Evolutionary conservation across 2,113 vertebrate genomes (phyloP), one percentile per base, ranked within the genome.

Genomic region (Rhinoderma darwinii): DNA sequence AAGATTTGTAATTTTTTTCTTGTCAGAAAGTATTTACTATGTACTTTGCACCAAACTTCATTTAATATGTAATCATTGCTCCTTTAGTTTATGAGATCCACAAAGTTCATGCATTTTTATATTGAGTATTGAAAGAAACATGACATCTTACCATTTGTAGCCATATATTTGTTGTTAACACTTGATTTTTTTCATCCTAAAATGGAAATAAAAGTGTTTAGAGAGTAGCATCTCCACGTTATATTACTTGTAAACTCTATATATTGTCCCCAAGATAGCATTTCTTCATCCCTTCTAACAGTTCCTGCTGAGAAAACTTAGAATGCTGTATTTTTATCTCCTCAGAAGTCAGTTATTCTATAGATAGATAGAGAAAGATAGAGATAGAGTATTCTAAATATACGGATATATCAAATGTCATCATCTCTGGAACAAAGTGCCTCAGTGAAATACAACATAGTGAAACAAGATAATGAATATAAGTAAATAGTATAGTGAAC

Each of bases 131-230:
- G 25, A 9, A 74, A 39, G 47, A 56, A 82, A 35, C 32, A 39
- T 20, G 44, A 87, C 83, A 83, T 93, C 95, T 94, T 90, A 99
- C 98, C 97, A 98, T 93, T 73, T 96, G 95, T 3, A 99, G 93
- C 97, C 97, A 99, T 85, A 98, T 95, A 89, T 98, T 99, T 79
- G 97, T 97, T 43, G 97, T 99, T 89, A 99, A 91, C 85, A 98
- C 95, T 93, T 99, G 98, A 90, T 98, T 99, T 92, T 98, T 99
- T 93, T 99, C 97, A 93, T 99, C 97, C 98, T 99, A 91, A 39
- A 92, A 91, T 66, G 88, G 84, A 37, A 68, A 80, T 35, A 90
- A 82, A 83, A 77, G n/a, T 54, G 37, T 47, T 74, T 73, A 86
- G 17, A 51, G 61, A 51, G 10, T 43, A 37, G 47, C 25, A 72